These are phyloP conservation scores for Nerophis lumbriciformis DNA, from an alignment of 2,113 vertebrate species.

Conservation along the genomic window DNA sequence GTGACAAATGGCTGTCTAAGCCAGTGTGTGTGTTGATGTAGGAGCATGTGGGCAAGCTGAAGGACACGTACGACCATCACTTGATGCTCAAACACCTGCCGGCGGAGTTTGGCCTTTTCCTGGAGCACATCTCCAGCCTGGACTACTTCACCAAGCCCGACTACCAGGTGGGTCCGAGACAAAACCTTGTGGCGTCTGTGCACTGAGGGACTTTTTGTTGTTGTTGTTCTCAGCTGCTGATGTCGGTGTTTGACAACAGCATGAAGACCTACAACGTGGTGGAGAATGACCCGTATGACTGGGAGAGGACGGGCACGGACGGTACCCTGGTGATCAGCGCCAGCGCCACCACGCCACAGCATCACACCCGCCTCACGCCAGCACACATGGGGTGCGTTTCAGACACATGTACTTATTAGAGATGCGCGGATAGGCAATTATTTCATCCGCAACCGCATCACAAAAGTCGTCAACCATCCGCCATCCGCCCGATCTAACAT, in stretches of 20 bases:
- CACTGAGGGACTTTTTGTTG: background rate
- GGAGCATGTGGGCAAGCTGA: constrained; percentile 98
- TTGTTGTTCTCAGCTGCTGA: constrained; percentile 79
- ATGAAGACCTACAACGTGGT: constrained; percentile 91
- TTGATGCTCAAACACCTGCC: constrained; percentile 97
- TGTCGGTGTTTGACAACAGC: constrained; percentile 94
- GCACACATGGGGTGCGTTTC: constrained; percentile 87
- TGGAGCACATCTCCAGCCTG: constrained; percentile 89
- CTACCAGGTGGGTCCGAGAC: constrained; percentile 78
- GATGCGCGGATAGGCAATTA: no score
- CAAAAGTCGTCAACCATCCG: no score
- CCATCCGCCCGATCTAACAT: no score
- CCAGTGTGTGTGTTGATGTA: constrained; percentile 39
- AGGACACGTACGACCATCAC: constrained; percentile 92
- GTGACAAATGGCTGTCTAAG: background rate
- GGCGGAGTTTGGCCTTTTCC: constrained; percentile 86
- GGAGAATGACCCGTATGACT: constrained; percentile 95
- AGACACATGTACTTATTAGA: no score
- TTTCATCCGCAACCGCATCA: no score
- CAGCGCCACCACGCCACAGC: constrained; percentile 85
- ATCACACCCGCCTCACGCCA: constrained; percentile 91
- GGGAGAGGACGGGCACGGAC: constrained; percentile 89
- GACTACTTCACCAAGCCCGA: constrained; percentile 98
- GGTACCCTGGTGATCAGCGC: constrained; percentile 83
- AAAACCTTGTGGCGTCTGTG: background rate